Conservation (phyloP, 30 jellyfish, hydroid and myxozoan species). For the Aurelia aurita region DNA sequence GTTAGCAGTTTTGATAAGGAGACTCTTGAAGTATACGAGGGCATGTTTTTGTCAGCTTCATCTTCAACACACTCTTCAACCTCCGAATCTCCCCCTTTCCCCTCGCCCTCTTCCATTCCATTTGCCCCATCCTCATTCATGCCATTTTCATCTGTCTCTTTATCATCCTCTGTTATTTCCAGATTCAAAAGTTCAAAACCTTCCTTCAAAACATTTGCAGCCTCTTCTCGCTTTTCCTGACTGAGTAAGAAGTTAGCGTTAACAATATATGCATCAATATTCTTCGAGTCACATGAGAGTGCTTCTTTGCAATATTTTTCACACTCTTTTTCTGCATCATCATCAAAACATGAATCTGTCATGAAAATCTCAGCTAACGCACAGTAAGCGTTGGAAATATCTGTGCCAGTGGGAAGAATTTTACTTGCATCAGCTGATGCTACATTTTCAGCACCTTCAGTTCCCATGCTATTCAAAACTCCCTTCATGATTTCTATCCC, state of each 20-base stretch:
- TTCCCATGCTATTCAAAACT: constrained; percentile 22
- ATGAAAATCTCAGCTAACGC: constrained; percentile 91
- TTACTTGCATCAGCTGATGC: neutral
- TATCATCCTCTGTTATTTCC: neutral
- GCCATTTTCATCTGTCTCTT: constrained; percentile 24
- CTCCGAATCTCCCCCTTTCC: neutral
- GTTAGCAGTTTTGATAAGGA: constrained; percentile 63
- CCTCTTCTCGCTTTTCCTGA: constrained; percentile 75
- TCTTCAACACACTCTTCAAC: constrained; percentile 8
- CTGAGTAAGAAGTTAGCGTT: constrained; percentile 83
- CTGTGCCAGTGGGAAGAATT: constrained; percentile 26
- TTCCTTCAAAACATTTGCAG: constrained; percentile 34
- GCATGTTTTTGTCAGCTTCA: constrained; percentile 22
- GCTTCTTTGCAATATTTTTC: constrained; percentile 84
- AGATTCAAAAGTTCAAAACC: constrained; percentile 72
- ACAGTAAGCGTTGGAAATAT: constrained; percentile 88
- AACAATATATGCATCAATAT: constrained; percentile 81
- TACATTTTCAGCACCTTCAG: neutral
- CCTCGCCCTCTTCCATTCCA: constrained; percentile 5
- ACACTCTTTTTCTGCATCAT: constrained; percentile 85
- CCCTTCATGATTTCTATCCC: constrained; percentile 88
- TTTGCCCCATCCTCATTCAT: constrained; percentile 12
- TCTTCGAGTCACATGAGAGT: constrained; percentile 60
- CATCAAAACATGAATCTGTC: constrained; percentile 96
- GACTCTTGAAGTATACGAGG: constrained; percentile 74